phyloP scores from a whole-genome alignment of 92 coral and sea anemone species.

The Heliopora coerulea region DNA sequence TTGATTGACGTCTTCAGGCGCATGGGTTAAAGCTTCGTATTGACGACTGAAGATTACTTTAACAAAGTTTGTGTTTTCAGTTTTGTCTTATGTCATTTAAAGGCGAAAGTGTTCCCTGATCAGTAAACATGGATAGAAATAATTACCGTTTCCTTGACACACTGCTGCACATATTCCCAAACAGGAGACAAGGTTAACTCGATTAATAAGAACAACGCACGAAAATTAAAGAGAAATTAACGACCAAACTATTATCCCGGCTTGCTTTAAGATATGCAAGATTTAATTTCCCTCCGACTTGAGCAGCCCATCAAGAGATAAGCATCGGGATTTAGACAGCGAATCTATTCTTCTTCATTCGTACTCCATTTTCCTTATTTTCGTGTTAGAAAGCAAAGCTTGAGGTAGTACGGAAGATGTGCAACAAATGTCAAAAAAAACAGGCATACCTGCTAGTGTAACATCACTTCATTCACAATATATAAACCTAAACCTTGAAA shows the following conservation, averaged over 20 bases:
- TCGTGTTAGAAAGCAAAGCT: too few species aligned
- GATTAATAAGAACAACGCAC: not conserved
- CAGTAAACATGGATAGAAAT: slow-evolving; percentile 20
- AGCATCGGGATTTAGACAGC: not conserved
- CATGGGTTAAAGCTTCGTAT: not conserved
- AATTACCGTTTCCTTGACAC: slow-evolving; percentile 34
- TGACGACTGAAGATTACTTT: slow-evolving; percentile 1
- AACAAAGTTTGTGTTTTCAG: slow-evolving; percentile 9
- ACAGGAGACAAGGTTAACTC: slow-evolving; percentile 15
- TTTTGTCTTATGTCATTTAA: slow-evolving; percentile 8
- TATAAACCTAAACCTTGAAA: too few species aligned
- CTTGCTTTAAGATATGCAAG: not conserved
- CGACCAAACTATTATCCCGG: slow-evolving; percentile 2
- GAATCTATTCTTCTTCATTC: not conserved
- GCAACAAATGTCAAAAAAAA: too few species aligned
- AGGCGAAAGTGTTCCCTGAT: not conserved
- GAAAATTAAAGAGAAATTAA: slow-evolving; percentile 20
- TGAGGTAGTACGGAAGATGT: too few species aligned
- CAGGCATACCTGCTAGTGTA: too few species aligned
- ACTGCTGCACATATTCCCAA: slow-evolving; percentile 14
- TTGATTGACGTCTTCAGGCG: slow-evolving; percentile 35
- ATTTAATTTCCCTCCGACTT: not conserved
- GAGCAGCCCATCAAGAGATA: not conserved
- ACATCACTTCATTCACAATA: too few species aligned
- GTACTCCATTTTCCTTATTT: too few species aligned